A percentile compares a stretch with the other conserved stretches of the same genome.
phyloP scores from a whole-genome alignment of 2,797 vertebrate species.

The Sebastes hopkinsi region DNA sequence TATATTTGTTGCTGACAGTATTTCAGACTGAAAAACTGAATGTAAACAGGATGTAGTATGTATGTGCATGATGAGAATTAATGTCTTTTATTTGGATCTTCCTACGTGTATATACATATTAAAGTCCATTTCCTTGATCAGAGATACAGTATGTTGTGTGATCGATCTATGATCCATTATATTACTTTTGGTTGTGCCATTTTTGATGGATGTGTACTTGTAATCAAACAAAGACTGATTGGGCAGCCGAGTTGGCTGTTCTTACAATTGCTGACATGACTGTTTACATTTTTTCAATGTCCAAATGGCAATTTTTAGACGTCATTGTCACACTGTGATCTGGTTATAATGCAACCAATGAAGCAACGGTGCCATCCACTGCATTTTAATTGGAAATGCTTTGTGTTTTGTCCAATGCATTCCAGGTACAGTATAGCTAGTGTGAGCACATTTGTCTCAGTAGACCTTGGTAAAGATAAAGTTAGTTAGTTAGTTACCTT shows the following conservation, averaged over 20 bases:
- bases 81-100: too few species aligned
- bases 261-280: background rate
- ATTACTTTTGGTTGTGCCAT: background rate
- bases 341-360: background rate
- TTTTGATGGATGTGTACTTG: background rate
- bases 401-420: background rate
- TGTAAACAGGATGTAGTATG: too few species aligned
- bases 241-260: background rate
- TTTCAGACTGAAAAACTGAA: too few species aligned
- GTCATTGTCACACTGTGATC: background rate
- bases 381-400: background rate
- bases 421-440: background rate
- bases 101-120: background rate
- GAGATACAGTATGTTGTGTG: background rate
- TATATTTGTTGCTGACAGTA: too few species aligned
- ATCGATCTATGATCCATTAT: background rate
- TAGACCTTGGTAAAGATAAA: background rate
- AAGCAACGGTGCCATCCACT: background rate
- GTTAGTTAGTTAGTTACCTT: conserved; percentile 83
- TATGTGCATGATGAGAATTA: too few species aligned
- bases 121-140: background rate
- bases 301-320: background rate
- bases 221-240: background rate
- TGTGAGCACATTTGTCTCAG: background rate
- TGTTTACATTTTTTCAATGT: background rate